A percentile compares a stretch with the other conserved stretches of the same genome.
These are phyloP conservation scores for Leptura quadrifasciata DNA, from an alignment of 2,888 invertebrate genomes.

Conservation along the genomic window DNA sequence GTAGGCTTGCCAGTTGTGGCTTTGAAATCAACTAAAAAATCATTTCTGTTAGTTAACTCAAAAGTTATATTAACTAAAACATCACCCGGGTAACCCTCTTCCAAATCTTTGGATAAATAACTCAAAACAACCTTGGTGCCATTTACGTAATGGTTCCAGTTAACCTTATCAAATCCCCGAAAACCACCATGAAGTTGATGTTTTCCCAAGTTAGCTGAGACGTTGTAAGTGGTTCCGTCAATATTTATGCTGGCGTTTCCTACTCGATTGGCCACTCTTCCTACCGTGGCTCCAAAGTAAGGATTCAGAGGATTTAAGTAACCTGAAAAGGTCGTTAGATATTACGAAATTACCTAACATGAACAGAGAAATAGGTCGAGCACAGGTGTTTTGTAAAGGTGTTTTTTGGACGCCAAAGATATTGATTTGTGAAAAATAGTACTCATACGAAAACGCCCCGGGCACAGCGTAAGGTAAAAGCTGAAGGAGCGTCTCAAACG, in stretches of 20 bases:
- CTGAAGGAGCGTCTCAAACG: no score
- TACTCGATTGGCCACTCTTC: conserved; percentile 90
- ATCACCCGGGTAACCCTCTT: conserved; percentile 93
- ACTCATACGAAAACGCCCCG: no score
- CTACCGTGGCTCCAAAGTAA: conserved; percentile 92
- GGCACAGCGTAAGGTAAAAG: no score
- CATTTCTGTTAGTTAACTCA: conserved; percentile 83
- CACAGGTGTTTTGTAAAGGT: no score
- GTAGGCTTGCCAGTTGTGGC: conserved; percentile 88
- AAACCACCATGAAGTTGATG: conserved; percentile 90
- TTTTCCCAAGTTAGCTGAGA: conserved; percentile 83
- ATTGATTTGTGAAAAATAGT: no score
- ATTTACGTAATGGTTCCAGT: conserved; percentile 80
- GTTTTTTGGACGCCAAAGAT: no score
- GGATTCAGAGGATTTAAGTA: conserved; percentile 82
- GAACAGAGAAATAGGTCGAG: no score
- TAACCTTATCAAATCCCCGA: conserved; percentile 87
- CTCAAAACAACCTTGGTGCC: conserved; percentile 82
- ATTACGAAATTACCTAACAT: no score
- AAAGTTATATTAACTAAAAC: conserved; percentile 83
- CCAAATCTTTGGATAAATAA: conserved; percentile 85
- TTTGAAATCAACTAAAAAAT: conserved; percentile 84
- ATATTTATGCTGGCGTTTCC: conserved; percentile 83
- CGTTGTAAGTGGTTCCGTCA: conserved; percentile 80
- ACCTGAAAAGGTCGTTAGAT: conserved; percentile 74